Conservation (phyloP, 2,888 invertebrate genomes). For the Drosophila putrida region DNA sequence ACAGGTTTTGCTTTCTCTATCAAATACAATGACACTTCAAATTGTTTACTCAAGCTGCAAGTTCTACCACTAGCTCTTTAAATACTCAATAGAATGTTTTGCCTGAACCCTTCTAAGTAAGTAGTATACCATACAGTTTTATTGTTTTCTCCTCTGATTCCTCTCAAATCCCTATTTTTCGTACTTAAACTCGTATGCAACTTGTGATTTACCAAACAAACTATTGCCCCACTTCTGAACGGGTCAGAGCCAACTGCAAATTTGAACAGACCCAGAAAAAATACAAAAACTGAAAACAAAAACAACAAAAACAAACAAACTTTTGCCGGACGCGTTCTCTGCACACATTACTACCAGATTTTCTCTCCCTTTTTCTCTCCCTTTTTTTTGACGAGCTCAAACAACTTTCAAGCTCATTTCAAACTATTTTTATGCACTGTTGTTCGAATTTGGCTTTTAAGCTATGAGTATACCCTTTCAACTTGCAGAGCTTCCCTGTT, state of each 20-base stretch:
- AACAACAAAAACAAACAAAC: slow-evolving; percentile 16
- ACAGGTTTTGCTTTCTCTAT: neutral
- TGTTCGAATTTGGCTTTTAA: slow-evolving; percentile 8
- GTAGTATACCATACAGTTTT: slow-evolving; percentile 4
- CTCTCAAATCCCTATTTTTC: neutral
- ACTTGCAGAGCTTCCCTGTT: neutral
- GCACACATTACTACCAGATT: slow-evolving; percentile 31
- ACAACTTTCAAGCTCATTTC: slow-evolving; percentile 26
- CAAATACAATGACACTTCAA: neutral
- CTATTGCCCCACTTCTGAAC: slow-evolving; percentile 24
- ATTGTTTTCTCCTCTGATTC: slow-evolving; percentile 4
- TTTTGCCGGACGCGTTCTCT: slow-evolving; percentile 24
- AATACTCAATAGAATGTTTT: slow-evolving; percentile 6
- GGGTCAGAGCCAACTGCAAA: slow-evolving; percentile 5
- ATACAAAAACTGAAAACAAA: neutral
- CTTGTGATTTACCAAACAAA: slow-evolving; percentile 20
- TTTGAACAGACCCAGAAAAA: slow-evolving; percentile 3
- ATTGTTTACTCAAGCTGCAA: slow-evolving; percentile 6
- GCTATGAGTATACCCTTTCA: neutral
- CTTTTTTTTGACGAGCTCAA: neutral
- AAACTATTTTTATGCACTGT: slow-evolving; percentile 38
- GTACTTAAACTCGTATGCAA: slow-evolving; percentile 1
- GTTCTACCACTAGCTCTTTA: neutral
- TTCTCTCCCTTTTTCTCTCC: slow-evolving; percentile 4
- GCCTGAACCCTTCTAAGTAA: slow-evolving; percentile 1